Percentiles rank a stretch among this genome's conserved stretches.
Conservation (phyloP, 1,140 invertebrate species). For the Spodoptera frugiperda region DNA sequence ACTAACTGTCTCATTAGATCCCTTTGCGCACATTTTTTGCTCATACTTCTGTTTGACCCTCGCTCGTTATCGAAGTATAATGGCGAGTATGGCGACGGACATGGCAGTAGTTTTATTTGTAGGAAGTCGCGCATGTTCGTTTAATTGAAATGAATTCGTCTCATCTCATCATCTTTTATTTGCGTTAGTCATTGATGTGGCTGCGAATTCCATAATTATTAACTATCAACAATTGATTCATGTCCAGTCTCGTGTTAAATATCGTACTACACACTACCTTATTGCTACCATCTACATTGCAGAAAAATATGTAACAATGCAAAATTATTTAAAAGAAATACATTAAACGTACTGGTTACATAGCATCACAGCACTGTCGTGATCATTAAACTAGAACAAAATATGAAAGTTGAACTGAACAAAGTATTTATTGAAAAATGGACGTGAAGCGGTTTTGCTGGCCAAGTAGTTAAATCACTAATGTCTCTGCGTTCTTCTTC, state of each 20-base stretch:
- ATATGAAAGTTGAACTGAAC: neutral
- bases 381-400: neutral
- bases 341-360: neutral
- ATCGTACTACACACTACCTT: no score
- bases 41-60: conserved; percentile 68
- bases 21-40: conserved; percentile 71
- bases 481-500: conserved; percentile 53
- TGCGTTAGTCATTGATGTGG: conserved; percentile 27
- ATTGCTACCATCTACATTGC: no score
- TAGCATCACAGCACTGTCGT: no score
- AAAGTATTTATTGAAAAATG: conserved; percentile 30
- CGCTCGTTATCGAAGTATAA: conserved; percentile 62
- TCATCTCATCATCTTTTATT: conserved; percentile 41
- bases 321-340: neutral
- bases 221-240: conserved; percentile 37
- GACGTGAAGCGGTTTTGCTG: conserved; percentile 15
- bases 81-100: conserved; percentile 62
- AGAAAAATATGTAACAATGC: no score
- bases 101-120: conserved; percentile 60
- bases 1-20: conserved; percentile 75
- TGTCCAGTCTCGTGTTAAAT: neutral
- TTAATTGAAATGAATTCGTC: conserved; percentile 60
- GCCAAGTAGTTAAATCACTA: conserved; percentile 49
- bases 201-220: conserved; percentile 21
- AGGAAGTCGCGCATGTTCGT: conserved; percentile 50